Evolutionary conservation across 2,888 invertebrate species (phyloP).

Genomic region (Synanthedon formicaeformis): DNA sequence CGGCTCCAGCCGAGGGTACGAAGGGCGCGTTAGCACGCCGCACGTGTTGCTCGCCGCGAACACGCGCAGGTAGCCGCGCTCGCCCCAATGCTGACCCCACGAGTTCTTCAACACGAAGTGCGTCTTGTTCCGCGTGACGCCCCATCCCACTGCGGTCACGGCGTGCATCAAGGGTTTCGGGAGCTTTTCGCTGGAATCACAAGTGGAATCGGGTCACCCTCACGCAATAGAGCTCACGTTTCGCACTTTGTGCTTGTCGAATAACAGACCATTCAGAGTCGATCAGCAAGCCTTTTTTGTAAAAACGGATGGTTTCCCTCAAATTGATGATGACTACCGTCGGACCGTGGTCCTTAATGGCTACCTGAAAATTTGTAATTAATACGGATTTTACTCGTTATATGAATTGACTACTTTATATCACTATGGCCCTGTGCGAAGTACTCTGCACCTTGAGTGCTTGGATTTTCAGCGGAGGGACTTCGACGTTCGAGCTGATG

Average conservation of each 20-base stretch:
- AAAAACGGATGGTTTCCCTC: conserved; percentile 27
- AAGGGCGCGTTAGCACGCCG: conserved; percentile 39
- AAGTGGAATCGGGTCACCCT: no score
- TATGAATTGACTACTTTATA: not conserved
- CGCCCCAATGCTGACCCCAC: conserved; percentile 41
- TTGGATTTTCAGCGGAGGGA: conserved; percentile 33
- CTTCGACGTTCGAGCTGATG: conserved; percentile 48
- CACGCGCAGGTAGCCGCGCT: conserved; percentile 38
- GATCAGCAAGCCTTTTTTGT: conserved; percentile 35
- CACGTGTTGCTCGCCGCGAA: conserved; percentile 44
- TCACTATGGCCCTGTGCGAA: not conserved
- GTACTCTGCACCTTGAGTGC: conserved; percentile 31
- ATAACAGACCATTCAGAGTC: conserved; percentile 27
- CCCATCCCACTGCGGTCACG: conserved; percentile 53
- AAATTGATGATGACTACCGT: conserved; percentile 46
- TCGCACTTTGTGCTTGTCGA: no score
- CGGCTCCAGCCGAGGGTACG: conserved; percentile 34
- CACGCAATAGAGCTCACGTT: no score
- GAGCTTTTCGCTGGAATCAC: conserved; percentile 15
- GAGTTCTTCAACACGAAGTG: conserved; percentile 54
- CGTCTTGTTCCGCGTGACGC: conserved; percentile 24
- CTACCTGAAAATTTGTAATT: conserved; percentile 22
- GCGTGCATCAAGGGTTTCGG: conserved; percentile 33
- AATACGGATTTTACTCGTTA: no score
- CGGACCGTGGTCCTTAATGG: conserved; percentile 41